These are phyloP conservation scores for Antheraea pernyi DNA, from an alignment of 1,140 invertebrate species.

Conservation along the genomic window DNA sequence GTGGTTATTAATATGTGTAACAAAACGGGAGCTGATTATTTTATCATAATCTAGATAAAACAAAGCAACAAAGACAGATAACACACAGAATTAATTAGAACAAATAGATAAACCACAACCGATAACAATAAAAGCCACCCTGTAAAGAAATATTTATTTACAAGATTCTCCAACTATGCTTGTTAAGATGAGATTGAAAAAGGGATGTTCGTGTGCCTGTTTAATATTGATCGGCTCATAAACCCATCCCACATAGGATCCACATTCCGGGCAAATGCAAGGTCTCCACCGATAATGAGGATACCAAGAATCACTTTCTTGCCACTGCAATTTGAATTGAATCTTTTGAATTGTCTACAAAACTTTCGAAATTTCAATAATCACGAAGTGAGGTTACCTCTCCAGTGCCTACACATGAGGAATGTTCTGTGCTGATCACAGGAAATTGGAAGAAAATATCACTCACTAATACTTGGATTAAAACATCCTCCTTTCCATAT, in stretches of 20 bases:
- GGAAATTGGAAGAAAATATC: slow-evolving; percentile 57
- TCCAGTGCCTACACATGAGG: slow-evolving; percentile 54
- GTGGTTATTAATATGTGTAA: too few species aligned
- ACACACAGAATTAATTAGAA: slow-evolving; percentile 6
- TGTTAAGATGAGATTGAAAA: slow-evolving; percentile 55
- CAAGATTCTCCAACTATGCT: slow-evolving; percentile 56
- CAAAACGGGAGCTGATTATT: not conserved
- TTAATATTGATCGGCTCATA: slow-evolving; percentile 45
- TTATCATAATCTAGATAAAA: not conserved
- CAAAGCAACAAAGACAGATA: not conserved
- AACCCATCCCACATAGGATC: slow-evolving; percentile 51
- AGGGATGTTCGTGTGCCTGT: slow-evolving; percentile 27
- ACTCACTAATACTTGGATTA: slow-evolving; percentile 64
- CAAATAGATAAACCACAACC: slow-evolving; percentile 7
- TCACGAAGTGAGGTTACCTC: slow-evolving; percentile 42
- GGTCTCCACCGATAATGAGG: slow-evolving; percentile 56
- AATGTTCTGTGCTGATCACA: slow-evolving; percentile 54
- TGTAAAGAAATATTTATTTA: slow-evolving; percentile 43
- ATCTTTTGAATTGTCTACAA: slow-evolving; percentile 15
- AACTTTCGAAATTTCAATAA: not conserved
- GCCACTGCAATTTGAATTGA: slow-evolving; percentile 51
- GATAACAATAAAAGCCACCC: slow-evolving; percentile 13
- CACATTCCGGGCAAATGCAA: slow-evolving; percentile 62
- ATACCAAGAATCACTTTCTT: slow-evolving; percentile 59
- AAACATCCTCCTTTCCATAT: slow-evolving; percentile 54